Percentiles rank a stretch among this genome's conserved stretches.
phyloP scores from a whole-genome alignment of 2,113 vertebrate genomes.

The Platichthys flesus region DNA sequence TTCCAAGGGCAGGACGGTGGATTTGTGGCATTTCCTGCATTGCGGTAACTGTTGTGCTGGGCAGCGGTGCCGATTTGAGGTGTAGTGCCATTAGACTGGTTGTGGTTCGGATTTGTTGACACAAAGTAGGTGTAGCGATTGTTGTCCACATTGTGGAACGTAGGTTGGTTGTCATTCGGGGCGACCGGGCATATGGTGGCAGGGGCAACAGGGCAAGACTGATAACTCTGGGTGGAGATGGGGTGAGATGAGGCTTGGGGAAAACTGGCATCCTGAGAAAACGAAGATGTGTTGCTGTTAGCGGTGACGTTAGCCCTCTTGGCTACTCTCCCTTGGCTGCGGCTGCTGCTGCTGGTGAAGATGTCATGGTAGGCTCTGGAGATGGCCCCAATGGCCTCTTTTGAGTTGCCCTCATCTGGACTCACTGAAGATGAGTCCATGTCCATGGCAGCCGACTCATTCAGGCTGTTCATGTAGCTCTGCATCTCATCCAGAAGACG shows the following conservation, averaged over 20 bases:
- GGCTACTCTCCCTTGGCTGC: constrained; percentile 62
- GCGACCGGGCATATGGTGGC: constrained; percentile 52
- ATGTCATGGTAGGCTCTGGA: constrained; percentile 82
- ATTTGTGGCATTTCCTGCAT: constrained; percentile 38
- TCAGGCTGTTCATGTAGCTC: constrained; percentile 86
- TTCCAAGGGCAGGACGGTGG: constrained; percentile 81
- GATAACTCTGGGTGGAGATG: constrained; percentile 59
- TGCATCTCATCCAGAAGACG: constrained; percentile 86
- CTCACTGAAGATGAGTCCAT: constrained; percentile 68
- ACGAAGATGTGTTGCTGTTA: constrained; percentile 48
- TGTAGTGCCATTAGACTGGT: constrained; percentile 41
- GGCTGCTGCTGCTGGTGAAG: constrained; percentile 66
- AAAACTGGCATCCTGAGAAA: constrained; percentile 74
- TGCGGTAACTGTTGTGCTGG: constrained; percentile 56
- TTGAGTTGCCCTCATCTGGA: constrained; percentile 72
- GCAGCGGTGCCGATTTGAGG: constrained; percentile 46
- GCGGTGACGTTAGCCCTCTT: constrained; percentile 62
- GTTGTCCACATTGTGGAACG: constrained; percentile 73
- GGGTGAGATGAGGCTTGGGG: constrained; percentile 54
- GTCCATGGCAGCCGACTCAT: constrained; percentile 77
- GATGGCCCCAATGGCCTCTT: constrained; percentile 82
- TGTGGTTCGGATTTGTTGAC: constrained; percentile 70
- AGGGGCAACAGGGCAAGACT: constrained; percentile 52
- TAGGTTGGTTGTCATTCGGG: constrained; percentile 65
- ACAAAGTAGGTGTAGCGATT: constrained; percentile 61